Conservation (phyloP, 2,113 vertebrate genomes). For the Arizona elegans region DNA sequence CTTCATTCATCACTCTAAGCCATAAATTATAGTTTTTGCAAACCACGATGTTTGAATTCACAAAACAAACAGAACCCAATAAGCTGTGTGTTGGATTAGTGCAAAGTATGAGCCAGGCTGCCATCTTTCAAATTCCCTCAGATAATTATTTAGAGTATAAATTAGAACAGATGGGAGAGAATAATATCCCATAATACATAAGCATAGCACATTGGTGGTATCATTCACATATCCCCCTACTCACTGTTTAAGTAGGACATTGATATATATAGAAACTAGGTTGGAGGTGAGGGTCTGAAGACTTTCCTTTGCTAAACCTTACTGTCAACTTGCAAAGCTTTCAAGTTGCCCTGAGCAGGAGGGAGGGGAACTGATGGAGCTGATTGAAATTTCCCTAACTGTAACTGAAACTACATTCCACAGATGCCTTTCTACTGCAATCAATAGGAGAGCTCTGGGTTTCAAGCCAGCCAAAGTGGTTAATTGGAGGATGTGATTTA, state of each 20-base stretch:
- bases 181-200: neutral
- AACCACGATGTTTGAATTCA: neutral
- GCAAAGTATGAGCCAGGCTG: neutral
- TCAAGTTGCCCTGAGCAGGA: no score
- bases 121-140: neutral
- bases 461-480: no score
- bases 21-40: neutral
- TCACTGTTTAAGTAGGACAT: neutral
- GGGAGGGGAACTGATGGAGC: no score
- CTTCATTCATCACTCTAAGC: neutral
- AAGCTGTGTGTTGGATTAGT: neutral
- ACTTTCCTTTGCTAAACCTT: neutral
- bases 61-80: neutral
- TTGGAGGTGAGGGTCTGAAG: neutral
- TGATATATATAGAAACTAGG: neutral
- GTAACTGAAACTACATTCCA: no score
- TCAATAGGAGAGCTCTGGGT: no score
- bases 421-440: no score
- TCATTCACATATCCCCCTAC: neutral
- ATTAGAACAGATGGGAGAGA: neutral
- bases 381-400: no score
- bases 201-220: neutral
- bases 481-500: no score
- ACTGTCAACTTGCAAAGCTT: no score
- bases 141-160: neutral